Evolutionary conservation across 53 echinoderm and acorn worm species (phyloP).

Genomic region (Holothuria scabra): DNA sequence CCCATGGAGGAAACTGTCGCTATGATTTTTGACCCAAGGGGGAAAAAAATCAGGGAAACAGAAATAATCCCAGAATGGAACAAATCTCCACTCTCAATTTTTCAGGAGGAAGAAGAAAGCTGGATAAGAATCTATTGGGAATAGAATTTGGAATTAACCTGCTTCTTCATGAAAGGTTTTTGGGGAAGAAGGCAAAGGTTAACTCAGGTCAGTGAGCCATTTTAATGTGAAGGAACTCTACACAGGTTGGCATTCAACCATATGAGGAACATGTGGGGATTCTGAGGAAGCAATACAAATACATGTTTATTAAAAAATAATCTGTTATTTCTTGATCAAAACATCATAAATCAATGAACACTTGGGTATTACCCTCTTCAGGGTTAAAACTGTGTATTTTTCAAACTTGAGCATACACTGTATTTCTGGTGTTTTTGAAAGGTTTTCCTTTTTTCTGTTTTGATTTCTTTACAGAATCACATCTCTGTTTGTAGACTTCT

Average conservation of each 20-base stretch:
- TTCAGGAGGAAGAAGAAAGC: not conserved
- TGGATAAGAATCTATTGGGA: conserved; percentile 11
- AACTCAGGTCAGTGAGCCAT: conserved; percentile 8
- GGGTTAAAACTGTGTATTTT: too few species aligned
- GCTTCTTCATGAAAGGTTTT: not conserved
- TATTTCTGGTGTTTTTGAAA: too few species aligned
- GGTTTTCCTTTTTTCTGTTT: too few species aligned
- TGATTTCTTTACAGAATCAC: too few species aligned
- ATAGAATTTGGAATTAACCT: conserved; percentile 28
- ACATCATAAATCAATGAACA: too few species aligned
- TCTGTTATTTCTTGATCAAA: too few species aligned
- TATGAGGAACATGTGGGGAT: not conserved
- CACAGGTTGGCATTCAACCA: not conserved
- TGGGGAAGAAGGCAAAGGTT: conserved; percentile 1
- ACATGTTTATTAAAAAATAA: too few species aligned
- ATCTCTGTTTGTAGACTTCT: too few species aligned
- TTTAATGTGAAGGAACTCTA: conserved; percentile 3
- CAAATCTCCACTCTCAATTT: conserved; percentile 14
- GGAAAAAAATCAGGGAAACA: conserved; percentile 22
- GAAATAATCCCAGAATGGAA: not conserved
- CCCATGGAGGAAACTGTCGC: not conserved
- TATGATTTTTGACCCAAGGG: conserved; percentile 20
- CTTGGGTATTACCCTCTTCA: too few species aligned
- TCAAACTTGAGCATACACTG: too few species aligned
- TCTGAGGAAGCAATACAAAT: not conserved